A percentile compares a stretch with the other conserved stretches of the same genome.
These are phyloP conservation scores for Apotomis turbidana DNA, from an alignment of 2,888 invertebrate species.

Conservation along the genomic window DNA sequence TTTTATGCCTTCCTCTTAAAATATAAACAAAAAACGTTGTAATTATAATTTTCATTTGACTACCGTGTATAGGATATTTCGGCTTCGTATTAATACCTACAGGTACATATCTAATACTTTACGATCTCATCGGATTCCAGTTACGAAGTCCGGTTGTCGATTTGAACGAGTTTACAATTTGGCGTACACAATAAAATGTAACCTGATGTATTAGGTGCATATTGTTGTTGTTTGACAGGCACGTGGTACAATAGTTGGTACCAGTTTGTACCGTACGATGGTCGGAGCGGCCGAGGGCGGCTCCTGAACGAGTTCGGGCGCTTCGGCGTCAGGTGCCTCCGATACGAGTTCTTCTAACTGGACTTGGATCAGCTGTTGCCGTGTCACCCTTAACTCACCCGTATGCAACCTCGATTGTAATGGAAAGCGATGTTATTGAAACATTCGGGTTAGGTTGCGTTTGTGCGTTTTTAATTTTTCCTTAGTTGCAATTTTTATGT, in stretches of 20 bases:
- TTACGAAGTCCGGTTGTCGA: slow-evolving; percentile 15
- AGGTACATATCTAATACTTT: background rate
- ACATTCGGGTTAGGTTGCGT: background rate
- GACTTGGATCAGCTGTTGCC: slow-evolving; percentile 79
- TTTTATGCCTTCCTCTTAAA: slow-evolving; percentile 19
- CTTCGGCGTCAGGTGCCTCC: slow-evolving; percentile 79
- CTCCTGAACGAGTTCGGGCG: slow-evolving; percentile 80
- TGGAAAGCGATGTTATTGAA: slow-evolving; percentile 3
- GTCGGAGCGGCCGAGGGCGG: slow-evolving; percentile 64
- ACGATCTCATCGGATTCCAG: slow-evolving; percentile 25
- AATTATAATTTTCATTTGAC: too few relatives aligned
- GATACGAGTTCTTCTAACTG: slow-evolving; percentile 82
- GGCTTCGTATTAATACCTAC: too few relatives aligned
- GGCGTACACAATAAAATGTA: slow-evolving; percentile 31
- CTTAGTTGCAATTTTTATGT: background rate
- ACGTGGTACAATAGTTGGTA: slow-evolving; percentile 75
- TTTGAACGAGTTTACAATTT: slow-evolving; percentile 28
- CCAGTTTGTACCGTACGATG: slow-evolving; percentile 79
- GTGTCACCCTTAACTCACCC: slow-evolving; percentile 55
- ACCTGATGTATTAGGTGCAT: slow-evolving; percentile 39
- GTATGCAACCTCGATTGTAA: slow-evolving; percentile 25
- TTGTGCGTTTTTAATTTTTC: background rate
- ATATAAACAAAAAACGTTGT: background rate
- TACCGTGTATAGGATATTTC: too few relatives aligned
- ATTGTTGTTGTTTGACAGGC: slow-evolving; percentile 70